These are phyloP conservation scores for Baronia brevicornis DNA, from an alignment of 2,888 invertebrate species.

Conservation along the genomic window DNA sequence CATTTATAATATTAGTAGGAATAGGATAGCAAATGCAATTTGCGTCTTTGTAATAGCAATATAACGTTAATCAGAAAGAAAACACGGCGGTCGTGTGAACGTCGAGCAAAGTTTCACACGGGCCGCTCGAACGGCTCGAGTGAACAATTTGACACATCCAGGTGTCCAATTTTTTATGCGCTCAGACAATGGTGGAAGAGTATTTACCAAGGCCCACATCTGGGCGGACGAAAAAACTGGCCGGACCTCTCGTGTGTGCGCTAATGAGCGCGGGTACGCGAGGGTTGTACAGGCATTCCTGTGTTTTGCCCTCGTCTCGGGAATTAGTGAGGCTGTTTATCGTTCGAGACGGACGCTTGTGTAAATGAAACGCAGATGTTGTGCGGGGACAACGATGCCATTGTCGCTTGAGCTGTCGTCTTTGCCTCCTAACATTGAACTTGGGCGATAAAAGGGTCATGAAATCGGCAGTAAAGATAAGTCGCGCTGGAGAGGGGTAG, in stretches of 20 bases:
- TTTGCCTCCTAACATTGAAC: conserved; percentile 58
- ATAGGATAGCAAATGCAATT: neutral
- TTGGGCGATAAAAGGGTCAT: conserved; percentile 63
- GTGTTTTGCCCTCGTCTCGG: conserved; percentile 36
- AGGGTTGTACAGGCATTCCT: conserved; percentile 25
- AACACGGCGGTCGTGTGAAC: conserved; percentile 21
- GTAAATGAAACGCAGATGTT: conserved; percentile 52
- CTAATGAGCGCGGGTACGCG: conserved; percentile 53
- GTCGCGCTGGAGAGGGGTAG: conserved; percentile 40
- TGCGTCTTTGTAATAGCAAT: conserved; percentile 20
- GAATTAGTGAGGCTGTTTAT: conserved; percentile 49
- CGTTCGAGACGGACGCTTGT: conserved; percentile 34
- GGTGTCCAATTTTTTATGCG: conserved; percentile 69
- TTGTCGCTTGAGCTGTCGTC: conserved; percentile 47
- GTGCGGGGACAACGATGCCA: conserved; percentile 38
- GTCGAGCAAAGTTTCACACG: conserved; percentile 53
- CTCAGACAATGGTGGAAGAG: conserved; percentile 51
- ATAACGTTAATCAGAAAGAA: conserved; percentile 26
- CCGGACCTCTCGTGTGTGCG: conserved; percentile 67
- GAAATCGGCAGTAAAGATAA: conserved; percentile 69
- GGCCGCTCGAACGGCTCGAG: conserved; percentile 53
- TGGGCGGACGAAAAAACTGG: conserved; percentile 65
- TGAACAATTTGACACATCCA: conserved; percentile 75
- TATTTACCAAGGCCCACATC: conserved; percentile 65
- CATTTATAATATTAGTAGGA: conserved; percentile 6